A percentile compares a stretch with the other conserved stretches of the same genome.
Evolutionary conservation across 2,797 vertebrate species (phyloP).

Genomic region (Streptopelia turtur): DNA sequence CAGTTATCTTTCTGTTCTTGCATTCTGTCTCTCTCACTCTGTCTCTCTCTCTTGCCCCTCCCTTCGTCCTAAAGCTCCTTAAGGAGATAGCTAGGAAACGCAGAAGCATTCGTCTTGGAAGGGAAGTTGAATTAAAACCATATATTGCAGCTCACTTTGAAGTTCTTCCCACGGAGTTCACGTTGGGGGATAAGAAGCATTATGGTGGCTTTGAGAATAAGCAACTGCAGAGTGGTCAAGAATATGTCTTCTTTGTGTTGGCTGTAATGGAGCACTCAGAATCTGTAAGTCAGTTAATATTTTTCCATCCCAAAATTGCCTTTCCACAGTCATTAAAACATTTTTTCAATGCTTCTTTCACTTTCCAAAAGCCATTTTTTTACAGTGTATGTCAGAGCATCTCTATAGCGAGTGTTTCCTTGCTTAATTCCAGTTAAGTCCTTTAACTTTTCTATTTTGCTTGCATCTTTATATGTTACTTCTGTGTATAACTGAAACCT

Average conservation of each 20-base stretch:
- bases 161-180: constrained; percentile 95
- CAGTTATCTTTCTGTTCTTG: constrained; percentile 31
- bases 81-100: constrained; percentile 95
- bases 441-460: background rate
- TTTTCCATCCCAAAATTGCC: background rate
- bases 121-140: constrained; percentile 92
- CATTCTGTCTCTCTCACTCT: background rate
- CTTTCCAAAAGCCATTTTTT: background rate
- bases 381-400: background rate
- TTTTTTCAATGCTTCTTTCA: background rate
- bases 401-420: background rate
- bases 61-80: constrained; percentile 83
- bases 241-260: constrained; percentile 97
- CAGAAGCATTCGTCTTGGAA: constrained; percentile 88
- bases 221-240: constrained; percentile 93
- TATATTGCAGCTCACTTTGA: constrained; percentile 97
- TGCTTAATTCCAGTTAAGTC: background rate
- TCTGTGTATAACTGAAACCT: background rate
- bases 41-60: constrained; percentile 29
- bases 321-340: background rate
- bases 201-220: constrained; percentile 98
- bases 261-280: constrained; percentile 96
- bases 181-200: constrained; percentile 91
- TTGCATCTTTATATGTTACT: background rate
- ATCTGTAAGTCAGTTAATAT: constrained; percentile 85